phyloP scores from a whole-genome alignment of 2,113 vertebrate genomes.

The Glaucidium brasilianum region DNA sequence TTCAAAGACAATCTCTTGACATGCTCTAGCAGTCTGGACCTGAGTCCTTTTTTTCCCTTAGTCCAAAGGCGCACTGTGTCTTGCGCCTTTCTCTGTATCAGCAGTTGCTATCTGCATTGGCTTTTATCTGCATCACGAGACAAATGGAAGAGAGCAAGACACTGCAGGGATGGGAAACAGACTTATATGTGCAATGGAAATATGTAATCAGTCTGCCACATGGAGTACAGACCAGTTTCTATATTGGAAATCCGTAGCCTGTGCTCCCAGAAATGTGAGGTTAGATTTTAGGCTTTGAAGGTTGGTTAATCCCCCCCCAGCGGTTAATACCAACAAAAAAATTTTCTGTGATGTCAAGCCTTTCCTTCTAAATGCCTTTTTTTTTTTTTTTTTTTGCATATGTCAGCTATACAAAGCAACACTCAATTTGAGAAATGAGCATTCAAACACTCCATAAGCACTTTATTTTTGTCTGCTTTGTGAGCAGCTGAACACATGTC shows the following conservation, averaged over 20 bases:
- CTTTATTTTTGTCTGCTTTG: slow-evolving; percentile 55
- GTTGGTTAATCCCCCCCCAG: neutral
- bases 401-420: slow-evolving; percentile 34
- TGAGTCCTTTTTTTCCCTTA: neutral
- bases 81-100: slow-evolving; percentile 41
- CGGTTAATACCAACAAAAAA: slow-evolving; percentile 1
- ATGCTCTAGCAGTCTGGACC: slow-evolving; percentile 28
- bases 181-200: neutral
- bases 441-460: slow-evolving; percentile 33
- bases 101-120: slow-evolving; percentile 36
- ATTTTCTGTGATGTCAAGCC: slow-evolving; percentile 25
- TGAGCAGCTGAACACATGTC: slow-evolving; percentile 30
- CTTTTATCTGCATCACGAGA: slow-evolving; percentile 59
- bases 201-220: neutral
- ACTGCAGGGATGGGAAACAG: slow-evolving; percentile 34
- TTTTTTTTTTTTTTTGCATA: neutral
- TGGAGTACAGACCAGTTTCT: neutral
- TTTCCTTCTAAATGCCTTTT: slow-evolving; percentile 10
- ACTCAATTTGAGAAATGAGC: slow-evolving; percentile 32
- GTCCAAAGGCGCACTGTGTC: slow-evolving; percentile 21
- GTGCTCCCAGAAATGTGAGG: neutral
- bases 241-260: neutral
- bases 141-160: slow-evolving; percentile 46
- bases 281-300: slow-evolving; percentile 19
- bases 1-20: slow-evolving; percentile 61